A percentile compares a stretch with the other conserved stretches of the same genome.
Evolutionary conservation across 2,113 vertebrate genomes (phyloP).

Genomic region (Phrynosoma blainvillii): DNA sequence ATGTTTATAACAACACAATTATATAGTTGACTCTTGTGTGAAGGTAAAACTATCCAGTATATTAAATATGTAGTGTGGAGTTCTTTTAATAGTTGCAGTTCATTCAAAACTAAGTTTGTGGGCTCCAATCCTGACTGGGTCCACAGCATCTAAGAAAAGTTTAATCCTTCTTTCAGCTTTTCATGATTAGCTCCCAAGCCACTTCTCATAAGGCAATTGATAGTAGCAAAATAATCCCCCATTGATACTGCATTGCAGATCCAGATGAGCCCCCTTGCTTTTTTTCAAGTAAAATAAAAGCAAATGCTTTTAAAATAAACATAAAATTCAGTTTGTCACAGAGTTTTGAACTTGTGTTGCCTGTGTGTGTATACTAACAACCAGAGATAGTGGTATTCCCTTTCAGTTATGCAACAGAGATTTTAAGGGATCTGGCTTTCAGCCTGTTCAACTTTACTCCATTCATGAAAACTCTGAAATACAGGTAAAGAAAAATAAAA

Average conservation of each 20-base stretch:
- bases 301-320: not conserved
- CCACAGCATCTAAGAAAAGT: not conserved
- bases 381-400: too few relatives aligned
- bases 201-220: not conserved
- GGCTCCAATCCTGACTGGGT: not conserved
- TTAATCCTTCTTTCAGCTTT: not conserved
- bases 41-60: not conserved
- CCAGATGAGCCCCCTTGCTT: not conserved
- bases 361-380: not conserved
- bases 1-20: not conserved
- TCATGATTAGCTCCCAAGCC: too few relatives aligned
- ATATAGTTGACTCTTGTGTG: not conserved
- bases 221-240: not conserved
- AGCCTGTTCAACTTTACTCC: not conserved
- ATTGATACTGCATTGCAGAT: not conserved
- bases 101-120: not conserved
- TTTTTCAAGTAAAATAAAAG: not conserved
- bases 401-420: not conserved
- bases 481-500: conserved; percentile 47
- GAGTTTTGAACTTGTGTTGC: not conserved
- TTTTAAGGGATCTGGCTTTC: not conserved
- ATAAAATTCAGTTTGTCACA: not conserved
- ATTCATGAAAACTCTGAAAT: conserved; percentile 1
- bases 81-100: not conserved
- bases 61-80: not conserved